Percentiles rank a stretch among this genome's conserved stretches.
Evolutionary conservation across 2,113 vertebrate genomes (phyloP).

Genomic region (Okapia johnstoni): DNA sequence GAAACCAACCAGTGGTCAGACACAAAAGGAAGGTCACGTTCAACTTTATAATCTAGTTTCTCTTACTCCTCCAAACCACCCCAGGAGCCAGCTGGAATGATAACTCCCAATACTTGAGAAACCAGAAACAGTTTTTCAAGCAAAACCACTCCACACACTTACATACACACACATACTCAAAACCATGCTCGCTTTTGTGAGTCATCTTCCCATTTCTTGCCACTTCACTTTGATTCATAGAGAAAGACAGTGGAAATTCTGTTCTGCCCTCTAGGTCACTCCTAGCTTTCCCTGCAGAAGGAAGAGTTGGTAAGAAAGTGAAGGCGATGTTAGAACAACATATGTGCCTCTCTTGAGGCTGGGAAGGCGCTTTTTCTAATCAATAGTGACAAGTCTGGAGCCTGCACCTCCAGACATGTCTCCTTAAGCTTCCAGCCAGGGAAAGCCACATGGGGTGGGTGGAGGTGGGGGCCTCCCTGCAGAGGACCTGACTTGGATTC

Average conservation of each 20-base stretch:
- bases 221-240: background rate
- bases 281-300: background rate
- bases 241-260: background rate
- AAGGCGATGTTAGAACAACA: background rate
- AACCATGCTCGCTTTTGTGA: background rate
- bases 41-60: background rate
- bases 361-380: background rate
- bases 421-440: slow-evolving; percentile 3
- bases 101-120: background rate
- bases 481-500: background rate
- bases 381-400: background rate
- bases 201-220: background rate
- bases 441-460: background rate
- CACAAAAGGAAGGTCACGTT: rapidly evolving
- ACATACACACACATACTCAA: too few species aligned
- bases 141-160: background rate
- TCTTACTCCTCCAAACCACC: background rate
- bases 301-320: background rate
- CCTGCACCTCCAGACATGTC: background rate
- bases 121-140: background rate
- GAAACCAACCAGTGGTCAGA: background rate
- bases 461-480: background rate
- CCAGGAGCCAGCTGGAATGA: background rate
- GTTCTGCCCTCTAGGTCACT: background rate
- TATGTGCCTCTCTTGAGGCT: background rate